These are phyloP conservation scores for Babyrousa celebensis DNA, from an alignment of 2,797 vertebrate species.

Conservation along the genomic window DNA sequence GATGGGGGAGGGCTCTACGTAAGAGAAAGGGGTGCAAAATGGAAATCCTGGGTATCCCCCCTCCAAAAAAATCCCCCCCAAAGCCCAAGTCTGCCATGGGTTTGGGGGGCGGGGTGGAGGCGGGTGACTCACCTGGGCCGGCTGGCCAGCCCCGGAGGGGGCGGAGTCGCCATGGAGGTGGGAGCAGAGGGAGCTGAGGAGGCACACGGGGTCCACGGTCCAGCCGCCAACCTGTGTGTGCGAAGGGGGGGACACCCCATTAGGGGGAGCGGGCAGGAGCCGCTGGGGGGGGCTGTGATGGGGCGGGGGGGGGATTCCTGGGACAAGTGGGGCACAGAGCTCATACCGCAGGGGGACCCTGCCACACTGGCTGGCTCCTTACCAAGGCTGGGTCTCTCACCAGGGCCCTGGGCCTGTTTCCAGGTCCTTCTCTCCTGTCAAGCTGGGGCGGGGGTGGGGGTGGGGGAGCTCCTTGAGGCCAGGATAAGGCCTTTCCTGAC, in stretches of 20 bases:
- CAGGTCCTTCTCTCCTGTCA: background rate
- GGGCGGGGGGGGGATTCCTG: background rate
- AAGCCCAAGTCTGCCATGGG: slow-evolving; percentile 73
- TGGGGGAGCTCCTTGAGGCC: background rate
- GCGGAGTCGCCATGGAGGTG: slow-evolving; percentile 87
- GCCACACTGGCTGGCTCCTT: background rate
- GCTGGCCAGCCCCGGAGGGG: slow-evolving; percentile 87
- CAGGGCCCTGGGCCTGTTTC: background rate
- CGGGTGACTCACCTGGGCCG: slow-evolving; percentile 87
- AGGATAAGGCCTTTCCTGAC: background rate
- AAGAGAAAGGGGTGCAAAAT: slow-evolving; percentile 66
- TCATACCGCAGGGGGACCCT: background rate
- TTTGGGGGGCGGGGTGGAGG: slow-evolving; percentile 63
- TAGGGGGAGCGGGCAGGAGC: slow-evolving; percentile 87
- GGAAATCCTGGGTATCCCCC: slow-evolving; percentile 77
- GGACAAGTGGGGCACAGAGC: background rate
- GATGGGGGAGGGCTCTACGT: background rate
- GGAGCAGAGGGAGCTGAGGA: slow-evolving; percentile 88
- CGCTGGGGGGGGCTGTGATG: slow-evolving; percentile 74
- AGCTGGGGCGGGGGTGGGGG: too few species aligned
- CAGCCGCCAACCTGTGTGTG: slow-evolving; percentile 89
- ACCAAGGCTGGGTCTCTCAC: background rate
- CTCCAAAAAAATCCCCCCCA: slow-evolving; percentile 75
- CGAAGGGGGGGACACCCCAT: slow-evolving; percentile 88
- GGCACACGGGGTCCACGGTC: slow-evolving; percentile 88